Percentiles rank a stretch among this genome's conserved stretches.
These are phyloP conservation scores for Mustelus asterias DNA, from an alignment of 2,113 vertebrate species.

Conservation along the genomic window DNA sequence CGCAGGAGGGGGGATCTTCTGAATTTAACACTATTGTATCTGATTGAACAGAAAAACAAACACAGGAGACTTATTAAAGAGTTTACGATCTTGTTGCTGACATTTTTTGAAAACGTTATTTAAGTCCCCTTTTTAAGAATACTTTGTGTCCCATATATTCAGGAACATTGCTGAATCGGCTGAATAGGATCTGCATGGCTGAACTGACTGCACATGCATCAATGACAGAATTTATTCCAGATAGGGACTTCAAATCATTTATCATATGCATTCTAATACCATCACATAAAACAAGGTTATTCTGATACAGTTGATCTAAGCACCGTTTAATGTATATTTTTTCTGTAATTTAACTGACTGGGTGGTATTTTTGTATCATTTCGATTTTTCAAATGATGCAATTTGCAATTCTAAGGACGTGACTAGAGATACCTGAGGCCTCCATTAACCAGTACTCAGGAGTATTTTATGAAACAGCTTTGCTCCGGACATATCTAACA, in stretches of 20 bases:
- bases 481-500: neutral
- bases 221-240: slow-evolving; percentile 30
- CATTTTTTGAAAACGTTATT: neutral
- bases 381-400: neutral
- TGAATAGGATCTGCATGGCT: neutral
- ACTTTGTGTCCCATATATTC: neutral
- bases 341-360: neutral
- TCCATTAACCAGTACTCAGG: neutral
- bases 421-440: neutral
- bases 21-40: neutral
- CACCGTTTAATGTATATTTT: neutral
- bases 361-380: neutral
- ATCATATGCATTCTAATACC: neutral
- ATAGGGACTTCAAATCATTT: slow-evolving; percentile 20
- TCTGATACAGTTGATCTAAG: neutral
- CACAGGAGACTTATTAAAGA: neutral
- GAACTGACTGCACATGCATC: neutral
- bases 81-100: neutral
- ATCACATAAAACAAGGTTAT: slow-evolving; percentile 17
- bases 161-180: neutral
- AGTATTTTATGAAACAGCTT: slow-evolving; percentile 19
- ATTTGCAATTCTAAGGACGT: slow-evolving; percentile 14
- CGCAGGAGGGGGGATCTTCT: neutral
- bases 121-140: neutral
- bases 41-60: neutral